Base-by-base conservation (phyloP, 2,888 invertebrate genomes). In the Erebia ligea region DNA sequence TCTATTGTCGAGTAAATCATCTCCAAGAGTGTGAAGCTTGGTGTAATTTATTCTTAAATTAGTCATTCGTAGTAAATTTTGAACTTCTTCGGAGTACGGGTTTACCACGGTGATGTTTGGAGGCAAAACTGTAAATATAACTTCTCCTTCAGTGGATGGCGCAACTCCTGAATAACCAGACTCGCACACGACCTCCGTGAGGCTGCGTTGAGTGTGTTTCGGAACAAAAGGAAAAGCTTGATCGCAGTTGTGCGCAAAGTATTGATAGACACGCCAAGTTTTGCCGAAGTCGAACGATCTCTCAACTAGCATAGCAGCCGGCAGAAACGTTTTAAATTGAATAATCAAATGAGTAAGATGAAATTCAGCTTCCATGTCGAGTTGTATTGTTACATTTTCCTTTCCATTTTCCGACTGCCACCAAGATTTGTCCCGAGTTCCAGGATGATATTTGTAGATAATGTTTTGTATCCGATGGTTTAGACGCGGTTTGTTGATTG, bases 351-450 rank as follows among this genome's bases (percentile, higher is more conserved):
- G 99, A 1, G 99, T 99, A 86, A 99, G 98, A 91, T 99, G 99
- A 89, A 99, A 99, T 90, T 99, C 99, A 0, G 99, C 99, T 90
- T 99, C 99, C 88, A 99, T 94, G 86, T 99, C 97, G 77, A 99
- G 94, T 85, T 97, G 97, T 78, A 99, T 96, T 68, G 96, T 96
- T 11, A 98, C 99, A 86, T 98, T 97, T 92, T 99, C 98, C 79
- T 96, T 96, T 64, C 99, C 99, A 88, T 99, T 99, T 91, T 98
- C 98, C 2, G 99, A 98, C 86, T 99, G 99, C 99, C 99, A 99
- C 99, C 99, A 99, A 9, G 98, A 96, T 79, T 95, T 95, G 68
- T 93, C 93, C 64, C 95, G 93, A 1, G 96, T 96, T 74, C 96
- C 96, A 3, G 96, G 96, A 79, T 94, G 95, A 80, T 95, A 95